These are phyloP conservation scores for Natator depressus DNA, from an alignment of 2,113 vertebrate genomes.

Conservation along the genomic window DNA sequence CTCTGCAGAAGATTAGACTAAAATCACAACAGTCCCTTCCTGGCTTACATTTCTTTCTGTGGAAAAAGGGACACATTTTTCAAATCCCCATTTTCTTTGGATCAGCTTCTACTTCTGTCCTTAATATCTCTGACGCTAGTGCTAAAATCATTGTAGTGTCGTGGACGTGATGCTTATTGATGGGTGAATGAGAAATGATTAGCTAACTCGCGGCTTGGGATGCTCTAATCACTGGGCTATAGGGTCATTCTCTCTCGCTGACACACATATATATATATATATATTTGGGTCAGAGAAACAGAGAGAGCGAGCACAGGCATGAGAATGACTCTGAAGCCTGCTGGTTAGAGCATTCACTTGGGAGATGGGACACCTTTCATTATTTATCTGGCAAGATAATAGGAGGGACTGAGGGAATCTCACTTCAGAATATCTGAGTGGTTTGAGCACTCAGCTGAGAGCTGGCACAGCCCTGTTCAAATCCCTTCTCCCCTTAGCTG, in stretches of 20 bases:
- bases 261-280: too few species aligned
- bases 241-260: neutral
- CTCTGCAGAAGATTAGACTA: neutral
- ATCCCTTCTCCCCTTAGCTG: neutral
- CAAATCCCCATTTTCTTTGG: neutral
- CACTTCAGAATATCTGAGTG: too few species aligned
- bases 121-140: neutral
- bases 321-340: neutral
- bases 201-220: neutral
- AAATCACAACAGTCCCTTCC: neutral
- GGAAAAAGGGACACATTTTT: neutral
- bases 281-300: too few species aligned
- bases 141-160: neutral
- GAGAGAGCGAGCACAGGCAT: too few species aligned
- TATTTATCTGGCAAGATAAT: neutral
- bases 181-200: neutral
- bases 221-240: neutral
- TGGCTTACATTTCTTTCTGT: neutral
- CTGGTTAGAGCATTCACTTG: too few species aligned
- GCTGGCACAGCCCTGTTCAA: neutral
- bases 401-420: neutral
- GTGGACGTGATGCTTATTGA: neutral
- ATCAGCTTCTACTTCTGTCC: neutral
- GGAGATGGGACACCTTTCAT: neutral
- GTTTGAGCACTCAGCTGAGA: neutral